These are phyloP conservation scores for Chanos chanos DNA, from an alignment of 2,797 vertebrate genomes.

Conservation along the genomic window DNA sequence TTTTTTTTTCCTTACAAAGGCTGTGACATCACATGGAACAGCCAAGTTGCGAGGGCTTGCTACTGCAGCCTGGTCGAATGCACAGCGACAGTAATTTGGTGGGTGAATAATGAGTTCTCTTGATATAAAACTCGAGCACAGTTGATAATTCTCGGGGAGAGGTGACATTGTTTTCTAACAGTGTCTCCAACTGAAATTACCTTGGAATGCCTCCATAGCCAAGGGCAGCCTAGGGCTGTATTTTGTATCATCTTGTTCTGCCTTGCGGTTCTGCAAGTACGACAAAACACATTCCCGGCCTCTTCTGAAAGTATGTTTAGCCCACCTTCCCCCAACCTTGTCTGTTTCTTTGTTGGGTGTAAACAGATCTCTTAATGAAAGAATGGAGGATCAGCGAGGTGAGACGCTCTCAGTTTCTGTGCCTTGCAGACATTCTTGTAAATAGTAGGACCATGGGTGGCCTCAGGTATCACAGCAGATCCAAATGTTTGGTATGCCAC, in stretches of 20 bases:
- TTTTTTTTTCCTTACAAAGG: conserved; percentile 30
- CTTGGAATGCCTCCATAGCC: conserved; percentile 35
- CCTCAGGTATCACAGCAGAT: conserved; percentile 14
- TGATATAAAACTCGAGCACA: conserved; percentile 19
- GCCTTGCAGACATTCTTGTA: conserved; percentile 12
- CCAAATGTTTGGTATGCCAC: conserved; percentile 21
- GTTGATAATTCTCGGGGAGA: conserved; percentile 18
- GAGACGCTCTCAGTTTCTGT: conserved; percentile 22
- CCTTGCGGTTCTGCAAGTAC: conserved; percentile 5
- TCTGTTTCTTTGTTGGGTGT: conserved; percentile 39
- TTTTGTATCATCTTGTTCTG: conserved; percentile 24
- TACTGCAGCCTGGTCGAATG: conserved; percentile 27
- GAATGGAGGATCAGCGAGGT: conserved; percentile 35
- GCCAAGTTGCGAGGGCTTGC: conserved; percentile 1
- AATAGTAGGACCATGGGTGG: neutral
- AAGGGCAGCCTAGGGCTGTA: conserved; percentile 18
- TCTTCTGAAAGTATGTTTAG: conserved; percentile 31
- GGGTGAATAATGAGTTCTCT: conserved; percentile 42
- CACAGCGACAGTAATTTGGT: conserved; percentile 32
- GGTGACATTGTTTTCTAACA: conserved; percentile 11
- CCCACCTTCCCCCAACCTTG: too few species aligned
- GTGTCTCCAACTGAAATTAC: conserved; percentile 38
- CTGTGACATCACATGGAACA: conserved; percentile 32
- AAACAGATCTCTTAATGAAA: conserved; percentile 41
- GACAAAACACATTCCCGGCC: conserved; percentile 35